These are phyloP conservation scores for Holacanthus passer DNA, from an alignment of 2,113 vertebrate genomes.

Conservation along the genomic window DNA sequence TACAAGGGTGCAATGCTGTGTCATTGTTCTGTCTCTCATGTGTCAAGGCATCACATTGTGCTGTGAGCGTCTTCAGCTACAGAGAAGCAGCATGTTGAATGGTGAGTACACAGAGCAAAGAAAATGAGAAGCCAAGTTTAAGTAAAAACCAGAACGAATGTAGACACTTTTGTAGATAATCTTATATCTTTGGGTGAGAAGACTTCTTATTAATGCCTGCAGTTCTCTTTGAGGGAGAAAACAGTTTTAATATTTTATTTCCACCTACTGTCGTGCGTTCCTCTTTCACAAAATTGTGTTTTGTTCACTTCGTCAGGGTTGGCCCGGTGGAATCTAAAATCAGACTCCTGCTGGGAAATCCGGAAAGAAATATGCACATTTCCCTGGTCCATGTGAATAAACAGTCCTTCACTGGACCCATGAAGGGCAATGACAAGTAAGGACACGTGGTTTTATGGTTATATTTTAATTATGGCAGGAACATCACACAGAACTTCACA, in stretches of 20 bases:
- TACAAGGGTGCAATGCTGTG: conserved; percentile 17
- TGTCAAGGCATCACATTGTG: conserved; percentile 95
- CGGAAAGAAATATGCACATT: conserved; percentile 92
- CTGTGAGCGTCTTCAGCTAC: conserved; percentile 91
- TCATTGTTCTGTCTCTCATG: conserved; percentile 79
- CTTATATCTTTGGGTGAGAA: conserved; percentile 10
- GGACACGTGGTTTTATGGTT: conserved; percentile 38
- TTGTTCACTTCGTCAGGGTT: conserved; percentile 82
- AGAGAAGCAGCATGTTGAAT: conserved; percentile 91
- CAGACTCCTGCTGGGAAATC: conserved; percentile 89
- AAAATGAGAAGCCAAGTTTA: background rate
- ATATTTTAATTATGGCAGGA: background rate
- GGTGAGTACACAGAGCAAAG: conserved; percentile 85
- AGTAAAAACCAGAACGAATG: conserved; percentile 17
- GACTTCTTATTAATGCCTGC: conserved; percentile 5
- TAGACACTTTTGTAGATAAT: conserved; percentile 1
- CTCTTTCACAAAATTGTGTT: conserved; percentile 25
- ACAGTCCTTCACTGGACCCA: conserved; percentile 89
- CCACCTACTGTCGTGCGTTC: background rate
- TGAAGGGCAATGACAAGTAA: conserved; percentile 89
- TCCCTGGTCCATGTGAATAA: conserved; percentile 90
- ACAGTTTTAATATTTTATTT: conserved; percentile 45
- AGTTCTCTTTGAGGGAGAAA: background rate
- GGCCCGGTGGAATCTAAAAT: conserved; percentile 95
- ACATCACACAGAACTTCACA: too few species aligned